phyloP scores from a whole-genome alignment of 2,888 invertebrate genomes.

The Frankliniella fusca region DNA sequence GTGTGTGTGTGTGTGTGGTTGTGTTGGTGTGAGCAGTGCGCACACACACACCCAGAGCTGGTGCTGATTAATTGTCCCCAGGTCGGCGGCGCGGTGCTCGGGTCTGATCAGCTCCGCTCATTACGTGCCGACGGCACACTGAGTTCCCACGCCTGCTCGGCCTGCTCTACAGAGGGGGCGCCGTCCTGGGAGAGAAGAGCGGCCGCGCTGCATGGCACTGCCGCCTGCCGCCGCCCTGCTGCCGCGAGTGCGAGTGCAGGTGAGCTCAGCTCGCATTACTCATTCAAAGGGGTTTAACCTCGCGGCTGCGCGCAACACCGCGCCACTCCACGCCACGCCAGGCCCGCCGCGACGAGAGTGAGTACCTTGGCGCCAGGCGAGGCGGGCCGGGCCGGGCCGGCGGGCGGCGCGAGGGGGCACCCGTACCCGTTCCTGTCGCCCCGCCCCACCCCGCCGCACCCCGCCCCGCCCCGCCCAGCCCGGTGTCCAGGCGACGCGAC shows the following conservation, averaged over 20 bases:
- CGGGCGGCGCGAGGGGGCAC: neutral
- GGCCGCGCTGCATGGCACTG: no score
- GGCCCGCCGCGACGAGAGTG: neutral
- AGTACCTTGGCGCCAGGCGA: slow-evolving; percentile 14
- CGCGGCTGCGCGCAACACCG: neutral
- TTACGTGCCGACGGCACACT: no score
- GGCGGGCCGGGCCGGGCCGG: neutral
- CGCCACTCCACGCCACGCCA: neutral
- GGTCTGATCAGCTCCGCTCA: neutral
- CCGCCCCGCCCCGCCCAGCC: neutral
- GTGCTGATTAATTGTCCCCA: neutral
- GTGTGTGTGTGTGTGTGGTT: neutral
- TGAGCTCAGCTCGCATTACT: no score
- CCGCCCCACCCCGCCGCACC: neutral
- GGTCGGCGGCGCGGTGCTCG: neutral
- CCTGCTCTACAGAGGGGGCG: no score
- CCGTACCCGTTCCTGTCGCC: neutral
- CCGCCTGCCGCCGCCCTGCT: no score
- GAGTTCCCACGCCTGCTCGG: no score
- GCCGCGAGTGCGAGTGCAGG: no score
- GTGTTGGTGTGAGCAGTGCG: neutral
- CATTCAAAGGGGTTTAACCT: no score
- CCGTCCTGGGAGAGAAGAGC: neutral
- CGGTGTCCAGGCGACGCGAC: neutral
- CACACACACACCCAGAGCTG: neutral